Evolutionary conservation across 2,113 vertebrate genomes (phyloP).

Genomic region (Perccottus glenii): DNA sequence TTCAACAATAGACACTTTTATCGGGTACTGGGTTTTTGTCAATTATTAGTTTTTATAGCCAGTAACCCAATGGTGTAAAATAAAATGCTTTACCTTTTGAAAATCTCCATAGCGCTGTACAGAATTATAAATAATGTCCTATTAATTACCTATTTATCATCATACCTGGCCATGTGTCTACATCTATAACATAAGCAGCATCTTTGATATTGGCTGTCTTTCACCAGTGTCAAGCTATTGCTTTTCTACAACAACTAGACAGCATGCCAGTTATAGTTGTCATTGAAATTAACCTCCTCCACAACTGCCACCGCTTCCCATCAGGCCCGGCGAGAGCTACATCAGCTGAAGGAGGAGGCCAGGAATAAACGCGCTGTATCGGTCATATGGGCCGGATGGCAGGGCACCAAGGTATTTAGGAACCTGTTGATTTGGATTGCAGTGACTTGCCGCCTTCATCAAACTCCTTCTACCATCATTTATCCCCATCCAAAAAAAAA

Average conservation of each 20-base stretch:
- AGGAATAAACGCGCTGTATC: slow-evolving; percentile 95
- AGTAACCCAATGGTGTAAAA: background rate
- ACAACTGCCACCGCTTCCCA: slow-evolving; percentile 68
- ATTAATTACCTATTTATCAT: background rate
- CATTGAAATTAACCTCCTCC: slow-evolving; percentile 77
- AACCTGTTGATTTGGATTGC: slow-evolving; percentile 64
- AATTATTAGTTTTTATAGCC: background rate
- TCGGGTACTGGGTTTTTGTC: no score
- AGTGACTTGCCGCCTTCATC: slow-evolving; percentile 68
- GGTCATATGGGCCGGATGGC: slow-evolving; percentile 99
- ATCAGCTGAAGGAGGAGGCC: slow-evolving; percentile 93
- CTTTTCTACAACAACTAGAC: slow-evolving; percentile 26
- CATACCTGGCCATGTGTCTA: background rate
- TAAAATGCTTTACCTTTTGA: background rate
- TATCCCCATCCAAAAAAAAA: background rate
- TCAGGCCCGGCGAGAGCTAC: slow-evolving; percentile 96
- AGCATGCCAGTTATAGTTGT: slow-evolving; percentile 54
- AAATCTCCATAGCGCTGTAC: background rate
- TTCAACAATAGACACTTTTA: no score
- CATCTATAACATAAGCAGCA: background rate
- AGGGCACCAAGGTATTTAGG: slow-evolving; percentile 96
- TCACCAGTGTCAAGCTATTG: slow-evolving; percentile 22
- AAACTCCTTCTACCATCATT: background rate
- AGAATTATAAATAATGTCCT: background rate
- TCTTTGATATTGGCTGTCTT: slow-evolving; percentile 18